Base-by-base conservation (phyloP, 2,888 invertebrate species). In the Pinctada fucata region DNA sequence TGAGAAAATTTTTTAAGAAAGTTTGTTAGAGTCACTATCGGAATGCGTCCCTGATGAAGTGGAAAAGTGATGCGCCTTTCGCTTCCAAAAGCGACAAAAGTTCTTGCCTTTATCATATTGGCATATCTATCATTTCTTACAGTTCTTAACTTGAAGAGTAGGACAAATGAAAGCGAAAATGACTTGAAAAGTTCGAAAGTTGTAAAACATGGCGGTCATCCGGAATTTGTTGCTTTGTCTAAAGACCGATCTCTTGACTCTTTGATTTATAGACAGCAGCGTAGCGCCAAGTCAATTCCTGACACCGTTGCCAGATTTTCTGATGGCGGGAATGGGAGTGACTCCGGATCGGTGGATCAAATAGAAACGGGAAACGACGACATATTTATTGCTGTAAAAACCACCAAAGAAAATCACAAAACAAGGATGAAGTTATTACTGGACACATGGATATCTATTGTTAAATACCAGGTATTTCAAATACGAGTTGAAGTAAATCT, bases 321-420 rank as follows among this genome's bases (percentile, higher is more conserved):
- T 10, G 63, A 75, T n/a, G 65, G 67, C 47, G 64, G 64, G 16
- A 64, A 64, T 58, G 45, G 58, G 47, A 47, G 45, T n/a, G n/a
- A 70, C n/a, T 13, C 49, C 31, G 66, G 48, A 63, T 48, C 45
- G 65, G 63, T 1, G 13, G 58, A 58, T 10, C 58, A 58, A 58
- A 16, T 68, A 48, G 58, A 76, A n/a, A 89, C 89, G 6, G 82
- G 87, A 58, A 52, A 89, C 8, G 75, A 81, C 67, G 97, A 98
- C 93, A 94, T 98, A 90, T 98, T 97, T 93, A 96, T 98, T 93
- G 97, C 97, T 94, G 97, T 99, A 77, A 99, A 99, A 94, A 98
- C 98, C 83, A 97, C 98, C 78, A 95, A 95, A 92, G 95, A 95
- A 93, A 97, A 97, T 93, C 97, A 98, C 92, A 94, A 95, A 85